Percentiles rank a stretch among this genome's conserved stretches.
phyloP scores from a whole-genome alignment of 2,797 vertebrate genomes.

The Eremophila alpestris region DNA sequence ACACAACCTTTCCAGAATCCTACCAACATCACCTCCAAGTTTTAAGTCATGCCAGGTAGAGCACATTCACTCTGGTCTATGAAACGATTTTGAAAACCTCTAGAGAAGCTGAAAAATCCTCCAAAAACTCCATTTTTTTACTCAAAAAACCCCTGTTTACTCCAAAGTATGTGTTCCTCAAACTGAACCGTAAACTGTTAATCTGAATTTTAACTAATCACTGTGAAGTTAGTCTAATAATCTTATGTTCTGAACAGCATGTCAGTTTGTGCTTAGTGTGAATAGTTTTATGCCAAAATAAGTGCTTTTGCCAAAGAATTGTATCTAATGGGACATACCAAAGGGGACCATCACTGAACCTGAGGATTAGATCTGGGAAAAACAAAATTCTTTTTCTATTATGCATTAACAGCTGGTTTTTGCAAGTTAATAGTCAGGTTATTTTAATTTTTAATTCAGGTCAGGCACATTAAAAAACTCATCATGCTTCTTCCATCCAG shows the following conservation, averaged over 20 bases:
- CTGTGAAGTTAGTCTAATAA: background rate
- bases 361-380: constrained; percentile 65
- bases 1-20: background rate
- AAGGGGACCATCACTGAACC: constrained; percentile 58
- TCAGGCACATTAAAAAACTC: constrained; percentile 9
- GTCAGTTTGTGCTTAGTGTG: constrained; percentile 53
- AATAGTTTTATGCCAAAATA: constrained; percentile 57
- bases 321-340: constrained; percentile 65
- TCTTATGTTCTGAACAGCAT: background rate
- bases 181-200: background rate
- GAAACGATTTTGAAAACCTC: background rate
- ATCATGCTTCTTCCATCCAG: background rate
- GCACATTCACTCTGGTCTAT: background rate
- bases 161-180: background rate
- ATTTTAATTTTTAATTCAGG: constrained; percentile 38
- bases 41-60: background rate
- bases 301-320: constrained; percentile 51
- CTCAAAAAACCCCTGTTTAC: background rate
- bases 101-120: background rate
- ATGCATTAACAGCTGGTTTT: constrained; percentile 64
- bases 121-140: background rate
- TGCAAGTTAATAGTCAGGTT: constrained; percentile 52
- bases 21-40: background rate
- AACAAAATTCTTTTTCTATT: constrained; percentile 74
- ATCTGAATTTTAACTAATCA: constrained; percentile 8